Conservation (phyloP, 2,888 invertebrate species). For the Ypsolopha sequella region DNA sequence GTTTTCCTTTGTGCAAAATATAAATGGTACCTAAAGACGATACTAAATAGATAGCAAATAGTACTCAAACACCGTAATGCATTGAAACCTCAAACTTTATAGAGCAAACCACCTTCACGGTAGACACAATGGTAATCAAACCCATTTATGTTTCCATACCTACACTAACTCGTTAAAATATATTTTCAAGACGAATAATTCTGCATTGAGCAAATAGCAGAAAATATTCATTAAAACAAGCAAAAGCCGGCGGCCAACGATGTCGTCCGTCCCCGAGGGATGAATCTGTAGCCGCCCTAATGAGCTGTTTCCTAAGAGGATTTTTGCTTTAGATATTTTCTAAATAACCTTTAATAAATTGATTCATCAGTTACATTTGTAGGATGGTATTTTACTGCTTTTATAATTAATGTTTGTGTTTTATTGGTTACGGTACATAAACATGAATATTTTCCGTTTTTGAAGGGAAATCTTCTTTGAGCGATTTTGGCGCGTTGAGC, state of each 20-base stretch:
- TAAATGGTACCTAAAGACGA: no score
- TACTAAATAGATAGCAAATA: no score
- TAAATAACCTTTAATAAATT: background rate
- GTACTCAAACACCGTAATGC: no score
- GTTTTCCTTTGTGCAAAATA: no score
- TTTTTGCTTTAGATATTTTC: background rate
- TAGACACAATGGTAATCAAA: no score
- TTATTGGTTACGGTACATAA: background rate
- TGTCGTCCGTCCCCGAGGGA: background rate
- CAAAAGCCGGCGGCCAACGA: background rate
- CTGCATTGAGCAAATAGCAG: background rate
- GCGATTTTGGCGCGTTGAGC: no score
- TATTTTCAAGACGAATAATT: background rate
- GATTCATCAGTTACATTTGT: background rate
- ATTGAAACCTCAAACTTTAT: no score
- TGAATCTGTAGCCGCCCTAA: background rate
- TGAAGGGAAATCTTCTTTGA: no score
- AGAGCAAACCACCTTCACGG: no score
- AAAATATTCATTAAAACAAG: background rate
- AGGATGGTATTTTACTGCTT: background rate
- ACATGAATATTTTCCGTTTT: no score
- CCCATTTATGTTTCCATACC: no score
- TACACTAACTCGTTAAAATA: no score
- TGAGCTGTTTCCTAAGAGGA: constrained; percentile 1
- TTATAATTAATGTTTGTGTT: background rate